These are phyloP conservation scores for Oithona nana DNA, from an alignment of 2,888 invertebrate genomes.

Conservation along the genomic window DNA sequence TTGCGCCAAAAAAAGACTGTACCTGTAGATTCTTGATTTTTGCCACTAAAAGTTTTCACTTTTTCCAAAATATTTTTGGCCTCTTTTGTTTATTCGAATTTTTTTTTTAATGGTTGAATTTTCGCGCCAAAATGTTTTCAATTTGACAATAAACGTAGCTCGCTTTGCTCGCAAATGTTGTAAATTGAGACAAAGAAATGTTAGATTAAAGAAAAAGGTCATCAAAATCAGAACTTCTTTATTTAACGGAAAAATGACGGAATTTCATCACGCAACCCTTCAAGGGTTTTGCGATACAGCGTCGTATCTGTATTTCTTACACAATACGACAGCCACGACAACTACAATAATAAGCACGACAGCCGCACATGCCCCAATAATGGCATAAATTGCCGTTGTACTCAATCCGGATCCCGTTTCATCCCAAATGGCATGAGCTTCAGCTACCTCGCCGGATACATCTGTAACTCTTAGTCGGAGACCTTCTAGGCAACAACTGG, in stretches of 20 bases:
- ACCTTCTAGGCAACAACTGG: not conserved
- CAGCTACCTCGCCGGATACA: not conserved
- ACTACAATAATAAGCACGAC: not conserved
- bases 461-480: not conserved
- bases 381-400: not conserved
- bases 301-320: not conserved
- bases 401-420: not conserved
- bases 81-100: too few species aligned
- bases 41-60: too few species aligned
- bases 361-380: not conserved
- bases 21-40: too few species aligned
- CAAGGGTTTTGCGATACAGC: not conserved
- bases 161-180: too few species aligned
- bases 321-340: not conserved
- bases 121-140: too few species aligned
- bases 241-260: not conserved
- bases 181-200: too few species aligned
- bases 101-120: too few species aligned
- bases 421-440: not conserved
- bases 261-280: not conserved
- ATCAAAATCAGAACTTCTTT: too few species aligned
- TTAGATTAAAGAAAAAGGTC: too few species aligned
- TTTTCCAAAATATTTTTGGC: too few species aligned
- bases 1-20: too few species aligned
- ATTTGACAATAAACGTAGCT: too few species aligned